A percentile compares a stretch with the other conserved stretches of the same genome.
These are phyloP conservation scores for Rhaphigaster nebulosa DNA, from an alignment of 2,888 invertebrate genomes.

Conservation along the genomic window DNA sequence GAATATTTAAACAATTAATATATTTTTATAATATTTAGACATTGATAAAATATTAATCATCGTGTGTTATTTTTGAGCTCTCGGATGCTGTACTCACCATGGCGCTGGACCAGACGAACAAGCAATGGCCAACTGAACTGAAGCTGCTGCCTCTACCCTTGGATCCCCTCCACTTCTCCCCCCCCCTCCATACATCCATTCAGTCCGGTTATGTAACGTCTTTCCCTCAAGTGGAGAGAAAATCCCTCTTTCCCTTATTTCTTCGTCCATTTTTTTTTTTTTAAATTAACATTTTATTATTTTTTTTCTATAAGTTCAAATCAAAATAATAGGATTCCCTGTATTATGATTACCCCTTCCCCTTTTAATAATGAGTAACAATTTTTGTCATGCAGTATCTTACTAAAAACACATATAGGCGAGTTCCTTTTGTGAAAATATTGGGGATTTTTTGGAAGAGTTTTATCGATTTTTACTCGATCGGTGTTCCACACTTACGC, in stretches of 20 bases:
- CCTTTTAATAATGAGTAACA: no score
- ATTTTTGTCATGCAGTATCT: no score
- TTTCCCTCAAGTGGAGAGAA: background rate
- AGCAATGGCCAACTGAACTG: slow-evolving; percentile 46
- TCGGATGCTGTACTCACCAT: slow-evolving; percentile 1
- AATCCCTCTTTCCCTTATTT: background rate
- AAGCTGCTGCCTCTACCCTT: background rate
- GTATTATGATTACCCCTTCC: background rate
- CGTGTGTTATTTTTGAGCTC: background rate
- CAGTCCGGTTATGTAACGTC: slow-evolving; percentile 26
- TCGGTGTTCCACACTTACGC: no score
- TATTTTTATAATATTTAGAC: background rate
- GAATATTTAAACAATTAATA: background rate
- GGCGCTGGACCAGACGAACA: slow-evolving; percentile 32
- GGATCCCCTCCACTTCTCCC: background rate
- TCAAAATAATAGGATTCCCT: background rate
- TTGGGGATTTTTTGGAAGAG: no score
- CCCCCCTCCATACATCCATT: slow-evolving; percentile 42
- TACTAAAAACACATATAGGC: no score
- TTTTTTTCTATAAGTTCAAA: background rate
- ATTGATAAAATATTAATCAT: background rate
- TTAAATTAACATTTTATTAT: no score
- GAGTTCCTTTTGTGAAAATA: no score
- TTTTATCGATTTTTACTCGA: no score
- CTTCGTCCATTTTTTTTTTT: background rate